Evolutionary conservation across 53 echinoderm and acorn worm species (phyloP).

Genomic region (Pentamera pediparva): DNA sequence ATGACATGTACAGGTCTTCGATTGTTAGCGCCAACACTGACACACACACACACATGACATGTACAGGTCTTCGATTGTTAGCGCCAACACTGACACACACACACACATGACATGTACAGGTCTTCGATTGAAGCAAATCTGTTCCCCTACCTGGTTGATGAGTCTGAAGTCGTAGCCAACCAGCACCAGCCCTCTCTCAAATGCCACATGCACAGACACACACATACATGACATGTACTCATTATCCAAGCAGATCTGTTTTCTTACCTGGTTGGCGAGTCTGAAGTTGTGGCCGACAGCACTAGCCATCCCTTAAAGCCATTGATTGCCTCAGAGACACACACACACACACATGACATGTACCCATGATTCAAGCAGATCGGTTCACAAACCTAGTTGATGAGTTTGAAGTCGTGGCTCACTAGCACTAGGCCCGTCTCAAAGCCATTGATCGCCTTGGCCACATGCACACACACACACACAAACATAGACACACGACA

Average conservation of each 20-base stretch:
- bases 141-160: conserved; percentile 59
- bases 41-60: too few relatives aligned
- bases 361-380: too few relatives aligned
- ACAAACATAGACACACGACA: background rate
- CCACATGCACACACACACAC: conserved; percentile 28
- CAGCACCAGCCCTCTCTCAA: too few relatives aligned
- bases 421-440: conserved; percentile 84
- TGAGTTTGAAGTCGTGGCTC: conserved; percentile 92
- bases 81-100: background rate
- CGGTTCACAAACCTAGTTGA: conserved; percentile 80
- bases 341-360: too few relatives aligned
- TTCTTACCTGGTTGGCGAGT: too few relatives aligned
- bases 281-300: too few relatives aligned
- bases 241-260: too few relatives aligned
- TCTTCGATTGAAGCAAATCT: background rate
- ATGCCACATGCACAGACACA: too few relatives aligned
- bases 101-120: background rate
- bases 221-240: too few relatives aligned
- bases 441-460: conserved; percentile 87
- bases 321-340: background rate
- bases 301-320: background rate
- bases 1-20: background rate
- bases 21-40: too few relatives aligned
- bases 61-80: background rate
- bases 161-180: conserved; percentile 91